Conservation (phyloP, 2,888 invertebrate species). For the Tetragnatha montana region DNA sequence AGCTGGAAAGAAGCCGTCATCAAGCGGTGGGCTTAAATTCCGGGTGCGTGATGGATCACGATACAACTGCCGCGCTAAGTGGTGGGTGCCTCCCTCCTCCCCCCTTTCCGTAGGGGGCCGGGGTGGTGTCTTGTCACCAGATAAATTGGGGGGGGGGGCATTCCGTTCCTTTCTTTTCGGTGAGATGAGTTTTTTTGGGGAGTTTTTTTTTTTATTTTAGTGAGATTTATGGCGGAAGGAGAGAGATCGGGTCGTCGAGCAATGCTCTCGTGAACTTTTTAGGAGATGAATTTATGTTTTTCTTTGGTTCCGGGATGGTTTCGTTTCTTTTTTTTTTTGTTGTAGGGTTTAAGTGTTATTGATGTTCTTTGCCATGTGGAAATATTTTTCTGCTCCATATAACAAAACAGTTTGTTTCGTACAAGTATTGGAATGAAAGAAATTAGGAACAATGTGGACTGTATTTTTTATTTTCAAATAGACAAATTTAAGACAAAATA, state of each 20-base stretch:
- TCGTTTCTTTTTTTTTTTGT: no score
- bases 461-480: no score
- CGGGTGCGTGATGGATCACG: conserved; percentile 43
- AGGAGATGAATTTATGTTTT: not conserved
- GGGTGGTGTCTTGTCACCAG: conserved; percentile 61
- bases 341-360: no score
- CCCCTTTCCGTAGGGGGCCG: conserved; percentile 50
- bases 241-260: conserved; percentile 7
- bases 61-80: conserved; percentile 23
- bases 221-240: not conserved
- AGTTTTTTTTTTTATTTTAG: conserved; percentile 15
- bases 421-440: no score
- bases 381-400: no score
- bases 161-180: conserved; percentile 33
- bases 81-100: conserved; percentile 20
- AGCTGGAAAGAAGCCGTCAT: conserved; percentile 41
- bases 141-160: conserved; percentile 58
- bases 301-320: no score
- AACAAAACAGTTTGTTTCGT: no score
- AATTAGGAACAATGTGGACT: no score
- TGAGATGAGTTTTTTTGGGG: conserved; percentile 24
- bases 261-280: conserved; percentile 23
- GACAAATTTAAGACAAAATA: no score
- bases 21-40: conserved; percentile 32
- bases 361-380: no score